Evolutionary conservation across 1,140 invertebrate species (phyloP), one percentile per base, ranked within the genome.

Genomic region (Neodiprion lecontei): DNA sequence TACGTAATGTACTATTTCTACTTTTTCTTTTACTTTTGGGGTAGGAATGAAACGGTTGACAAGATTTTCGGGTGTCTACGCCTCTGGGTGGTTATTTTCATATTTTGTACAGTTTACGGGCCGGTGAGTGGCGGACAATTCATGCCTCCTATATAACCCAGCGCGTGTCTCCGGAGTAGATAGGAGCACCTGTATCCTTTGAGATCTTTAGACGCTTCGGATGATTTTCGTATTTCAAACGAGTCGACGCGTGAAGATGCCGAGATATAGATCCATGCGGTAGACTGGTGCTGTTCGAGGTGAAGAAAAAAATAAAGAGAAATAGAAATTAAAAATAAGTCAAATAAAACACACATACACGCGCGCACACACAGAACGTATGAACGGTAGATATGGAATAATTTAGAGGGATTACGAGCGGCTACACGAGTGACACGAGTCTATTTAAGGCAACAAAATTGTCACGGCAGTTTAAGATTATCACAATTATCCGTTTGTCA

Each of bases 81-180:
- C 53, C 53, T 14, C 11, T 73, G 14, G 66, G 77, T 73, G 66
- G 77, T 76, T 76, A 79, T 82, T 81, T 82, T 81, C 81, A 82
- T 82, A 82, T 82, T 82, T 82, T 77, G 80, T 81, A 80, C 76
- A 77, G 77, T 82, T 82, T 82, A 82, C 79, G 76, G 79, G 78
- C 80, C 78, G 81, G 73, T 80, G 81, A 82, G 81, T 82, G 81
- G 80, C 79, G 81, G 79, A 77, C 53, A 61, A 61, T 40, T 40
- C 28, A 40, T 40, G 53, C 53, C 53, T 12, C 11, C 5, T 14
- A 4, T 14, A 61, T 61, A 17, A 12, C 53, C 11, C n/a, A 61
- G 53, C 53, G 53, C 53, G 53, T 61, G 53, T 61, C 53, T 9
- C 53, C n/a, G 11, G 5, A 9, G n/a, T 61, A 61, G 28, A 40